Evolutionary conservation across 2,888 invertebrate species (phyloP), one percentile per base, ranked within the genome.

Genomic region (Eupithecia dodoneata): DNA sequence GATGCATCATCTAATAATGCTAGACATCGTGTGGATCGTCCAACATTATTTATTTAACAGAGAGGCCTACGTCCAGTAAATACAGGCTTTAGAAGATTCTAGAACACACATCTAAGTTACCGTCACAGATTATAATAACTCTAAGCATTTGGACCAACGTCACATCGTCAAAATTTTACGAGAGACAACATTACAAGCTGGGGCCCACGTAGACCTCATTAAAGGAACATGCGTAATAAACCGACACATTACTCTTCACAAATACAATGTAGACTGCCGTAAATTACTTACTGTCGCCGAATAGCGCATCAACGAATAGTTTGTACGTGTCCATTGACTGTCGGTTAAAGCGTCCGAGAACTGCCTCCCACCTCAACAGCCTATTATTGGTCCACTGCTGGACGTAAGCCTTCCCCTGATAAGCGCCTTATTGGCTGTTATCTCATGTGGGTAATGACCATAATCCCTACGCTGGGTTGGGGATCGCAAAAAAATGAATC

Each of bases 241-340:
- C 88, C 87, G 86, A 83, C 87, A 87, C 92, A 93, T 93, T 93
- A 93, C 89, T 90, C 88, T 86, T 81, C 84, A 85, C 89, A 90
- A 90, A 89, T 90, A 92, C 93, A 91, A 90, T 92, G 92, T 90
- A 87, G 85, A 83, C 82, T 85, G 88, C 89, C 88, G 92, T 93
- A 93, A 93, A 94, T 94, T 93, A 93, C 94, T 91, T 92, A 92
- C 92, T 93, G 94, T 94, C 94, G 92, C 92, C 93, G 91, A 92
- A 93, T 91, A 91, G 91, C 89, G 88, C 91, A 88, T 91, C 92
- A 90, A 82, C 88, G 91, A 91, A 93, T 94, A 92, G 91, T 92
- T 93, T 82, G 90, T 72, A 81, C 41, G 81, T 89, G 71, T 80
- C 89, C 93, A 74, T 77, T 73, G 81, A 47, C 73, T 83, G 85